phyloP scores from a whole-genome alignment of 2,797 vertebrate species.

The Chiroxiphia lanceolata region DNA sequence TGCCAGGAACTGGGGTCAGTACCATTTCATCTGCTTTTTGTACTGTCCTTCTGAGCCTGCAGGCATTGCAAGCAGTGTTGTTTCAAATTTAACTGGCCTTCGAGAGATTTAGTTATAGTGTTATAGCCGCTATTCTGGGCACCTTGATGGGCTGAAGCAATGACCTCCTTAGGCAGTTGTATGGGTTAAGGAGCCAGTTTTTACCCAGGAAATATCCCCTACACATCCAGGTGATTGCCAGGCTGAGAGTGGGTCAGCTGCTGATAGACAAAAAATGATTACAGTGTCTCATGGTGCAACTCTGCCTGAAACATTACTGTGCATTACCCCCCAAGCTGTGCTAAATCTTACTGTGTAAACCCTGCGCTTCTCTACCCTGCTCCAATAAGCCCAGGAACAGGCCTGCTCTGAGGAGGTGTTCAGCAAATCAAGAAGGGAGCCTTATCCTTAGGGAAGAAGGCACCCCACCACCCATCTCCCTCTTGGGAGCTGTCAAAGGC shows the following conservation, averaged over 20 bases:
- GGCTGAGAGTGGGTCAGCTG: neutral
- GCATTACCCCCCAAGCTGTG: neutral
- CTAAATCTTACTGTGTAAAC: neutral
- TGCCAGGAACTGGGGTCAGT: neutral
- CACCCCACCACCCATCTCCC: neutral
- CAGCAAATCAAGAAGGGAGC: neutral
- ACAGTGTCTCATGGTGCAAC: neutral
- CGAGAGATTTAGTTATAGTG: neutral
- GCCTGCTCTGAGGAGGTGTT: neutral
- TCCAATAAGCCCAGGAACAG: neutral
- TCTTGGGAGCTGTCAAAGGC: neutral
- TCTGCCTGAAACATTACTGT: neutral
- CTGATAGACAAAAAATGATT: neutral
- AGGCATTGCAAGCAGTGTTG: neutral
- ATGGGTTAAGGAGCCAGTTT: neutral
- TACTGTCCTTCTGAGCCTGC: neutral
- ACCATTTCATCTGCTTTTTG: neutral
- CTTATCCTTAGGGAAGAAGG: neutral
- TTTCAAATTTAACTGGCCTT: neutral
- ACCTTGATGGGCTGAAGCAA: neutral
- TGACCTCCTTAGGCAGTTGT: neutral
- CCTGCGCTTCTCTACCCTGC: neutral
- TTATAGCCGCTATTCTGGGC: neutral
- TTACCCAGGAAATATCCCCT: neutral
- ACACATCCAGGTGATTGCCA: rapidly evolving